phyloP scores from a whole-genome alignment of 2,888 invertebrate genomes.

The Microctonus brassicae region DNA sequence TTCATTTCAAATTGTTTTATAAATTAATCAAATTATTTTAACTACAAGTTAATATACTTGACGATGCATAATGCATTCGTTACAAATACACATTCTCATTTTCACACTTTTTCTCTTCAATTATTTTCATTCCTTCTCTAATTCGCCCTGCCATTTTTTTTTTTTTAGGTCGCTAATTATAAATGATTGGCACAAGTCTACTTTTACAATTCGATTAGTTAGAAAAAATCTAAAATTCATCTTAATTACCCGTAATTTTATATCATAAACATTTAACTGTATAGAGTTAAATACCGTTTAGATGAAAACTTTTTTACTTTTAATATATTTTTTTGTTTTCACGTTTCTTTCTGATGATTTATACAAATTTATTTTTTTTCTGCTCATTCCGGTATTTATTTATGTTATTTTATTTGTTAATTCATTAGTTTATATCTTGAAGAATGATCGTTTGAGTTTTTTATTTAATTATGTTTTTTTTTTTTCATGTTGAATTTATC shows the following conservation, averaged over 20 bases:
- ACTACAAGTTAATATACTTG: not conserved
- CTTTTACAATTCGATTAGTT: slow-evolving; percentile 60
- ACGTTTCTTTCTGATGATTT: not conserved
- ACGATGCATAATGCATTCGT: not conserved
- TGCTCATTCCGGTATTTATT: not conserved
- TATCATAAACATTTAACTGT: slow-evolving; percentile 67
- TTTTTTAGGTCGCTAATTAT: slow-evolving; percentile 58
- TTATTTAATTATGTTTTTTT: slow-evolving; percentile 8
- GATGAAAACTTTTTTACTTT: not conserved
- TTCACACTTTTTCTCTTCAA: not conserved
- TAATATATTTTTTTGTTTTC: not conserved
- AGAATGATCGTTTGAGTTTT: slow-evolving; percentile 15
- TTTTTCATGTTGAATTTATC: not conserved
- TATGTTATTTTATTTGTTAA: not conserved
- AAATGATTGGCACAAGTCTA: slow-evolving; percentile 63
- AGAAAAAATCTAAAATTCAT: slow-evolving; percentile 68
- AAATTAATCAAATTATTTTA: not conserved
- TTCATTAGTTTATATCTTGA: slow-evolving; percentile 4
- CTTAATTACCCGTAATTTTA: slow-evolving; percentile 69
- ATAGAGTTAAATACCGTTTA: slow-evolving; percentile 51
- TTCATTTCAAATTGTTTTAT: not conserved
- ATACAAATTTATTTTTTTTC: not conserved
- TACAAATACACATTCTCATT: not conserved
- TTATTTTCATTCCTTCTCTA: slow-evolving; percentile 12
- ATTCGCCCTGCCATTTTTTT: slow-evolving; percentile 37